Evolutionary conservation across 2,888 invertebrate genomes (phyloP), one percentile per base, ranked within the genome.

Genomic region (Scelioninae gen. 1): DNA sequence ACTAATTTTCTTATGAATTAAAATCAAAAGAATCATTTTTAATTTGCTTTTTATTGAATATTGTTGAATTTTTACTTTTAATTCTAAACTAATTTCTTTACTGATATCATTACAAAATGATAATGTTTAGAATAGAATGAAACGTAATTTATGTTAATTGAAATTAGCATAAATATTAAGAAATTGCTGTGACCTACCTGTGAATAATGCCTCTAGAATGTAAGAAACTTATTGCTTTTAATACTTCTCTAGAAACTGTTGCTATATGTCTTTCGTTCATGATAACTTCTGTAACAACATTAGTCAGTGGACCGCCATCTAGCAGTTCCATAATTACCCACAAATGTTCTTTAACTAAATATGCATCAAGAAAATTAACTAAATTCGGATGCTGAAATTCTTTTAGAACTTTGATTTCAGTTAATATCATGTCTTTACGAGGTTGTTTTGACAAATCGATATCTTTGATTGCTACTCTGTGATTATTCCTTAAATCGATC

Each of bases 261-360:
- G 99, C 98, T 69, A 99, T 99, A 91, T 99, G 99, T 0, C 96
- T 96, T 91, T 99, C 98, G 88, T 98, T 97, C 97, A 99, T 97
- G 7, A 98, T 96, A 0, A 98, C 98, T 93, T 99, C 98, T 0
- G 98, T 98, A 43, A 99, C 99, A 0, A 99, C 98, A 90, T 99
- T 98, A 0, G 99, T 99, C 56, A 99, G 93, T 8, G 98, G 97
- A 0, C 99, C 99, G 6, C 99, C 98, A 87, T 98, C 97, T 79
- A 99, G 94, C 71, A 98, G 95, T 92, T 99, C 99, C 98, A 99
- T 98, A 0, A 98, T 96, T 0, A 98, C 99, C 98, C 98, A 99
- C 6, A 99, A 94, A 91, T 98, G 97, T 74, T 97, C 96, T 84
- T 96, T 95, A 55, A 98, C 95, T n/a, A 98, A 95, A 93, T 97